A percentile compares a stretch with the other conserved stretches of the same genome.
phyloP scores from a whole-genome alignment of 2,113 vertebrate species.

The Albula goreensis region DNA sequence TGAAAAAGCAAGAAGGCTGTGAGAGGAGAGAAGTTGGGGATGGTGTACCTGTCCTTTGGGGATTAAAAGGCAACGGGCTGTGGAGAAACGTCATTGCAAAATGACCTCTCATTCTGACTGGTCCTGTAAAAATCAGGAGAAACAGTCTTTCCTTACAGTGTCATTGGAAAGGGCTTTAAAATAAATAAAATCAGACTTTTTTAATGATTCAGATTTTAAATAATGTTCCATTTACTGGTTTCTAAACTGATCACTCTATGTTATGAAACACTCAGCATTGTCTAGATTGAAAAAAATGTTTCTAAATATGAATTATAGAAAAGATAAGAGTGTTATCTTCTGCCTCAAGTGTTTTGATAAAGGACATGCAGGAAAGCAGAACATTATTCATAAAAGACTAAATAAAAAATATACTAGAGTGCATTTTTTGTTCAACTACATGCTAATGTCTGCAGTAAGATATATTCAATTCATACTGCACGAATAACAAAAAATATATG shows the following conservation, averaged over 20 bases:
- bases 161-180: background rate
- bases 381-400: background rate
- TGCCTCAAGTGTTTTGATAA: background rate
- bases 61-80: background rate
- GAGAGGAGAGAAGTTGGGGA: background rate
- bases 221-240: background rate
- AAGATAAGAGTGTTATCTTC: background rate
- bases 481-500: background rate
- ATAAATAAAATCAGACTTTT: background rate
- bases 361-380: background rate
- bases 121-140: background rate
- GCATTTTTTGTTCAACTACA: background rate
- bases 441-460: background rate
- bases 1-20: conserved; percentile 42
- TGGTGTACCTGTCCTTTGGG: too few relatives aligned
- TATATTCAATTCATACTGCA: background rate
- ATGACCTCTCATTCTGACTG: background rate
- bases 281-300: background rate
- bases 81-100: background rate
- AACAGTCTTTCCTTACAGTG: background rate
- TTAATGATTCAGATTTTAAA: background rate
- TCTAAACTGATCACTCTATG: background rate
- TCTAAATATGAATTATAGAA: background rate
- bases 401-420: background rate
- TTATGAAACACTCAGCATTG: background rate